Conservation (phyloP, 2,113 vertebrate species). For the Nesogale talazaci region DNA sequence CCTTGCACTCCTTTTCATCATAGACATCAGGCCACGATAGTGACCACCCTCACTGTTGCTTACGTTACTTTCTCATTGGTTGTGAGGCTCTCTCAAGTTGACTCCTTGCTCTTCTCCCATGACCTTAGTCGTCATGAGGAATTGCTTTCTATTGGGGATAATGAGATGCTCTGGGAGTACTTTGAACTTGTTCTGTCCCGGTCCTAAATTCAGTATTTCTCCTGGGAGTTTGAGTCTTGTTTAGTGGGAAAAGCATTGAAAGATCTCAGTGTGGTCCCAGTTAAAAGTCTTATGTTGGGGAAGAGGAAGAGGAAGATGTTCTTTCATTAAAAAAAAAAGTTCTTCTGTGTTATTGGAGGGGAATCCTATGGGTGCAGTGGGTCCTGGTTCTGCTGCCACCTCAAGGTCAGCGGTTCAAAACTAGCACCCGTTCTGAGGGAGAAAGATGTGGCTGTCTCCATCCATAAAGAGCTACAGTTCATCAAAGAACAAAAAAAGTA, state of each 20-base stretch:
- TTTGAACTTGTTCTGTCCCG: neutral
- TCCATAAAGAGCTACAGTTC: no score
- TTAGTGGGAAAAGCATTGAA: neutral
- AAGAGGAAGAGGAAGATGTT: neutral
- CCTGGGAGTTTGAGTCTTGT: neutral
- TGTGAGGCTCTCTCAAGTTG: neutral
- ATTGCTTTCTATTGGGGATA: neutral
- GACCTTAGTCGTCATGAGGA: neutral
- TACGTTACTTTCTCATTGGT: neutral
- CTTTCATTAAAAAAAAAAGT: neutral
- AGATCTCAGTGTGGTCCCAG: neutral
- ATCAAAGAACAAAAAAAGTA: no score
- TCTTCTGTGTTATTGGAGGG: neutral
- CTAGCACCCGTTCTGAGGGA: no score
- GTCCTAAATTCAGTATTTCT: neutral
- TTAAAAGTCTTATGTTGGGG: neutral
- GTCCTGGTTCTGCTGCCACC: no score
- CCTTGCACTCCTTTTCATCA: neutral
- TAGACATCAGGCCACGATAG: neutral
- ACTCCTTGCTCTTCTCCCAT: neutral
- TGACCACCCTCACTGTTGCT: neutral
- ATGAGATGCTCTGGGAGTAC: neutral
- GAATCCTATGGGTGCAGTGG: no score
- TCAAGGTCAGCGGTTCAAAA: no score
- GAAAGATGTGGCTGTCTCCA: no score